A percentile compares a stretch with the other conserved stretches of the same genome.
Conservation (phyloP, 2,113 vertebrate species). For the Labrus mixtus region DNA sequence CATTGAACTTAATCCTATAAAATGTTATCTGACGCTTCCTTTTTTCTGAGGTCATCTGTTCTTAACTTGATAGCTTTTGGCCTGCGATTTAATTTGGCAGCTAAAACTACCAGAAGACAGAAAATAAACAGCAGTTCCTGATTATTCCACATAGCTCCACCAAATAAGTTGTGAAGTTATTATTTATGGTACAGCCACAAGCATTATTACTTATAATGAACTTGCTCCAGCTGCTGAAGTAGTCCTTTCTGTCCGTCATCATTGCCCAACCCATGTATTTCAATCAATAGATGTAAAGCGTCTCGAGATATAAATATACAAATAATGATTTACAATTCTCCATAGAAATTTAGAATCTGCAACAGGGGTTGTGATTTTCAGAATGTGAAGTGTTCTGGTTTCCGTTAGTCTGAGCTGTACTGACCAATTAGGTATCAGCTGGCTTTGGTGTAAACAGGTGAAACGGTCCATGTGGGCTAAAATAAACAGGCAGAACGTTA, state of each 20-base stretch:
- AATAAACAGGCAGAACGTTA: too few relatives aligned
- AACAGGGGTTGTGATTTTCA: too few relatives aligned
- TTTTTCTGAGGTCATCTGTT: constrained; percentile 57
- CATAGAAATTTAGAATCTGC: too few relatives aligned
- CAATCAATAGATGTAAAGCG: constrained; percentile 1
- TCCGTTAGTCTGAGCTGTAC: too few relatives aligned
- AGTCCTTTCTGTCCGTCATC: constrained; percentile 19
- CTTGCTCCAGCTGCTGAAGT: constrained; percentile 23
- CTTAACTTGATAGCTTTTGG: constrained; percentile 60
- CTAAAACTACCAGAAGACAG: constrained; percentile 60
- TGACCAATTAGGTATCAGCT: too few relatives aligned
- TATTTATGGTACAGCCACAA: constrained; percentile 50
- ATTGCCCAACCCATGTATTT: background rate
- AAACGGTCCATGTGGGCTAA: too few relatives aligned
- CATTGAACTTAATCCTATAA: constrained; percentile 23
- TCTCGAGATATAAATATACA: too few relatives aligned
- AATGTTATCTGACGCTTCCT: constrained; percentile 48
- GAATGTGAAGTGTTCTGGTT: too few relatives aligned
- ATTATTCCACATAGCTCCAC: constrained; percentile 46
- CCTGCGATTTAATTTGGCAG: constrained; percentile 54
- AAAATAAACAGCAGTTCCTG: constrained; percentile 58
- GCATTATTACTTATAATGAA: constrained; percentile 51
- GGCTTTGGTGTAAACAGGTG: too few relatives aligned
- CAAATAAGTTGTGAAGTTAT: constrained; percentile 57
- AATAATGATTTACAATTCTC: too few relatives aligned